Evolutionary conservation across 2,113 vertebrate genomes (phyloP).

Genomic region (Ctenomys sociabilis): DNA sequence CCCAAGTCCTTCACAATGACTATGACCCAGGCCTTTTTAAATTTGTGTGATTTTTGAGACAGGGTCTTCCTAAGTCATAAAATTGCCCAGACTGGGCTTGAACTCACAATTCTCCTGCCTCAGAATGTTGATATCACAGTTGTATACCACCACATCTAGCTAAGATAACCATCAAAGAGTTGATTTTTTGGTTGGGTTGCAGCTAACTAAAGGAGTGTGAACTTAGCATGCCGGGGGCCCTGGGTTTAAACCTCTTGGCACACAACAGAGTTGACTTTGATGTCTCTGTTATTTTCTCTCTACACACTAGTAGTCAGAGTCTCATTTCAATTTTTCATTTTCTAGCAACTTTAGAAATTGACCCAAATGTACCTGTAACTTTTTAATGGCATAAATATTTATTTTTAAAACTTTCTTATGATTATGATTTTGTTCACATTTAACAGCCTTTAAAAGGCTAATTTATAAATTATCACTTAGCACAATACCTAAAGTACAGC

Average conservation of each 20-base stretch:
- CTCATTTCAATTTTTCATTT: not conserved
- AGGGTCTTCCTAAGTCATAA: not conserved
- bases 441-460: not conserved
- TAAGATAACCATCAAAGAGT: not conserved
- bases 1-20: not conserved
- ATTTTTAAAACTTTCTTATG: constrained; percentile 38
- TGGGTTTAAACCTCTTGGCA: not conserved
- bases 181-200: not conserved
- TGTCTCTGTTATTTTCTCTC: not conserved
- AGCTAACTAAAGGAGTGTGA: not conserved
- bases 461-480: constrained; percentile 40
- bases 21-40: not conserved
- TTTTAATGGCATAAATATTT: constrained; percentile 50
- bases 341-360: constrained; percentile 6
- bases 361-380: not conserved
- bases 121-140: not conserved
- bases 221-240: not conserved
- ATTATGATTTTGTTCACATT: constrained; percentile 10
- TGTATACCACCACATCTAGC: not conserved
- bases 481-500: not conserved
- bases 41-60: not conserved
- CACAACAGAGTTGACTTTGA: not conserved
- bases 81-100: not conserved
- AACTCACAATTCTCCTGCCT: not conserved
- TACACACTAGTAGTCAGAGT: not conserved